A percentile compares a stretch with the other conserved stretches of the same genome.
Conservation (phyloP, 2,797 vertebrate species). For the Rachycentron canadum region DNA sequence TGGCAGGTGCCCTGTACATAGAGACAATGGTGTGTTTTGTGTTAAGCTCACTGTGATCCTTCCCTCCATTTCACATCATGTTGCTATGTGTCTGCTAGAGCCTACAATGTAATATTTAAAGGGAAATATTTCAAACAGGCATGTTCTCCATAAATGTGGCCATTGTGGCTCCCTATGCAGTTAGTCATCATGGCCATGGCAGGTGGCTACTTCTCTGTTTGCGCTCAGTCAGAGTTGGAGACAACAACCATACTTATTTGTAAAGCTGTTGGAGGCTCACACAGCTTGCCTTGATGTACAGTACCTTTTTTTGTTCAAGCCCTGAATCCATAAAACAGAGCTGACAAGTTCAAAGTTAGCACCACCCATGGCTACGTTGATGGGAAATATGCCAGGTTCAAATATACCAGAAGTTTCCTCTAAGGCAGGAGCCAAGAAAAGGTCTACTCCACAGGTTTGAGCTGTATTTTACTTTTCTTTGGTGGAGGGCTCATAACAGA, state of each 20-base stretch:
- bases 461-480: neutral
- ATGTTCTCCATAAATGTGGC: neutral
- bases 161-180: neutral
- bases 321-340: neutral
- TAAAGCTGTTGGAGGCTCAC: neutral
- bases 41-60: conserved; percentile 50
- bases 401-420: neutral
- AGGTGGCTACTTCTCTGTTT: neutral
- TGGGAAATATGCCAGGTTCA: neutral
- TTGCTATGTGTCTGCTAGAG: conserved; percentile 55
- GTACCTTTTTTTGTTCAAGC: neutral
- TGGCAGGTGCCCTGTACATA: conserved; percentile 43
- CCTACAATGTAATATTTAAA: conserved; percentile 15
- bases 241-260: neutral
- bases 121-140: neutral
- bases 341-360: neutral
- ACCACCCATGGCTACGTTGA: neutral
- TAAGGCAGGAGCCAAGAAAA: neutral
- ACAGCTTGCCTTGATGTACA: neutral
- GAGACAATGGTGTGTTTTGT: conserved; percentile 20
- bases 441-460: neutral
- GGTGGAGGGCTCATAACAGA: neutral
- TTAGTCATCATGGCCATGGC: neutral
- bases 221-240: neutral
- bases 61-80: conserved; percentile 25